Conservation (phyloP, 2,888 invertebrate species). For the Neoascia interrupta region DNA sequence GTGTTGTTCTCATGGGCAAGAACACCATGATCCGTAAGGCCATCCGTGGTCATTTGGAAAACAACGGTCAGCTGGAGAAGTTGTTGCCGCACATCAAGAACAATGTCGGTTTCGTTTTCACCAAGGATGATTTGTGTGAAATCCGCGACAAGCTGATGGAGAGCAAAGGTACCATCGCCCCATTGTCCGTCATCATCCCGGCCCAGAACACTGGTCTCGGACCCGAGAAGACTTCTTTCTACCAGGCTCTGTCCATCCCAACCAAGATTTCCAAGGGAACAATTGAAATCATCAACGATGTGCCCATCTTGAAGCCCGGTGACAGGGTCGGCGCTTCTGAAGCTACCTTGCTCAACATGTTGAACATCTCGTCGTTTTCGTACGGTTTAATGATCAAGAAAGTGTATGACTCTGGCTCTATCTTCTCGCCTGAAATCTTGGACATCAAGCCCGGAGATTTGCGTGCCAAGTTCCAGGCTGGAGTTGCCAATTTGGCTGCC, state of each 20-base stretch:
- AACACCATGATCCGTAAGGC: constrained; percentile 99
- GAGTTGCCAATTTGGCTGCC: constrained; percentile 96
- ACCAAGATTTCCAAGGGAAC: constrained; percentile 99
- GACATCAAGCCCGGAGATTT: constrained; percentile 99
- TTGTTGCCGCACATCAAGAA: constrained; percentile 96
- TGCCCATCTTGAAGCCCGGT: constrained; percentile 94
- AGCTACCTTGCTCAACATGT: constrained; percentile 98
- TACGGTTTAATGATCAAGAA: constrained; percentile 95
- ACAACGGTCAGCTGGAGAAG: constrained; percentile 95
- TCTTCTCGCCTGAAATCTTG: constrained; percentile 97
- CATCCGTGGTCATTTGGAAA: constrained; percentile 97
- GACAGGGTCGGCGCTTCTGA: constrained; percentile 95
- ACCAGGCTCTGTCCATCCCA: constrained; percentile 99
- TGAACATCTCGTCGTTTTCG: constrained; percentile 99
- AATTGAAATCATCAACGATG: constrained; percentile 99
- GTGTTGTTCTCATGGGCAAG: constrained; percentile 98
- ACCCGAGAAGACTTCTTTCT: constrained; percentile 99
- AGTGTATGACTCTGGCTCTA: constrained; percentile 84
- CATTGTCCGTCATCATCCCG: constrained; percentile 96
- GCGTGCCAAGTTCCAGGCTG: constrained; percentile 92
- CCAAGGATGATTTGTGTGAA: constrained; percentile 95
- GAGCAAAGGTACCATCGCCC: constrained; percentile 99
- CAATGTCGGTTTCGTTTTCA: constrained; percentile 99
- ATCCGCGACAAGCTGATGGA: constrained; percentile 93
- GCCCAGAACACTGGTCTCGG: constrained; percentile 99